phyloP scores from a whole-genome alignment of 2,113 vertebrate genomes.

The Nesoenas mayeri region DNA sequence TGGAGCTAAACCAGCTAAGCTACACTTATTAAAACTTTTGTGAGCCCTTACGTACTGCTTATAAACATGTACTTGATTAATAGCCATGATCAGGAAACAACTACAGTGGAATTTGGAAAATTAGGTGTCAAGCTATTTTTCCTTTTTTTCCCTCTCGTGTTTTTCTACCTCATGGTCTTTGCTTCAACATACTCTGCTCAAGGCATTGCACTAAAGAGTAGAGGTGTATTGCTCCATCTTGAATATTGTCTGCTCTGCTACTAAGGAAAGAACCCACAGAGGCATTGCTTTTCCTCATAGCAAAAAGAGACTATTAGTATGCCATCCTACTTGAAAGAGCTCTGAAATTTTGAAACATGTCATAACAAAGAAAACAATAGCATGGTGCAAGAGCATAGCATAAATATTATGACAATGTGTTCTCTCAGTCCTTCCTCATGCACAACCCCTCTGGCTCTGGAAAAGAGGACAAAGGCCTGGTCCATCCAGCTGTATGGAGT shows the following conservation, averaged over 20 bases:
- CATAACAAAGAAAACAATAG: conserved; percentile 19
- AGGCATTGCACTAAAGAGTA: not conserved
- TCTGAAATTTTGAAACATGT: conserved; percentile 10
- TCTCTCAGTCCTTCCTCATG: not conserved
- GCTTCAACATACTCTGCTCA: not conserved
- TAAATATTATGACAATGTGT: not conserved
- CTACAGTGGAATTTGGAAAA: not conserved
- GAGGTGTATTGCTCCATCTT: not conserved
- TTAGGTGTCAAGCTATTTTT: not conserved
- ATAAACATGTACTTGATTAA: not conserved
- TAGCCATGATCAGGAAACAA: not conserved
- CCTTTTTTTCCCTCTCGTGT: not conserved
- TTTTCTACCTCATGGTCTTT: not conserved
- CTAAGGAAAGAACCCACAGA: conserved; percentile 2
- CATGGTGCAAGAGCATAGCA: conserved; percentile 38
- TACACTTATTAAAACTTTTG: not conserved
- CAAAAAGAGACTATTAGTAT: not conserved
- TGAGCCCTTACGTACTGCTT: not conserved
- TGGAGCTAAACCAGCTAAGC: not conserved
- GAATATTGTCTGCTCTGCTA: not conserved
- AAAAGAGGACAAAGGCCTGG: not conserved
- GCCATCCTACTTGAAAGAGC: not conserved
- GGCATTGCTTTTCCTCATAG: not conserved
- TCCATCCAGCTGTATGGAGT: not conserved
- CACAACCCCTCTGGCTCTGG: not conserved